Conservation (phyloP, 2,113 vertebrate genomes). For the Centropus unirufus region DNA sequence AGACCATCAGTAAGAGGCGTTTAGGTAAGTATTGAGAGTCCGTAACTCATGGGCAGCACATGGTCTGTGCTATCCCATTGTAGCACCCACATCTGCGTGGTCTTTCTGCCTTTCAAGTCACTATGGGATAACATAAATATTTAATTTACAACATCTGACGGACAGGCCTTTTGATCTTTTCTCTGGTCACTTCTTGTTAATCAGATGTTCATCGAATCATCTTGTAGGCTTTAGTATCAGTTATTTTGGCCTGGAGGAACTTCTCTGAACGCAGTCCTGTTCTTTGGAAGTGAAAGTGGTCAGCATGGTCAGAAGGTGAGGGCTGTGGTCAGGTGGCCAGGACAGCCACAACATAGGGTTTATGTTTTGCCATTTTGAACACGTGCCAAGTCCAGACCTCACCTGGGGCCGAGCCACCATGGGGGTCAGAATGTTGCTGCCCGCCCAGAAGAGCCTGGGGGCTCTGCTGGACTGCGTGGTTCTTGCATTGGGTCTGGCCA, state of each 20-base stretch:
- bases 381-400: not conserved
- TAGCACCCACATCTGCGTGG: not conserved
- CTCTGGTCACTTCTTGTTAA: not conserved
- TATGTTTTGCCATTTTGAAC: not conserved
- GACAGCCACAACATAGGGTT: accelerated
- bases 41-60: not conserved
- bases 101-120: not conserved
- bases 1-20: not conserved
- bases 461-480: accelerated
- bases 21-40: not conserved
- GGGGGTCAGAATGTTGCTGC: not conserved
- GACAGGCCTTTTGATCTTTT: not conserved
- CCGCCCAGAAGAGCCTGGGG: not conserved
- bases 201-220: not conserved
- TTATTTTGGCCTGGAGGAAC: not conserved
- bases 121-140: accelerated
- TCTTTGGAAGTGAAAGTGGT: not conserved
- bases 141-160: not conserved
- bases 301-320: not conserved
- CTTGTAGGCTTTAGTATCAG: not conserved
- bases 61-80: not conserved
- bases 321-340: not conserved
- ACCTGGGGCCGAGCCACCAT: accelerated
- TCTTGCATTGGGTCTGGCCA: not conserved
- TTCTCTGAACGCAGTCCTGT: not conserved